Base-by-base conservation (phyloP, 1,140 invertebrate species). In the Himalopsyche phryganea region DNA sequence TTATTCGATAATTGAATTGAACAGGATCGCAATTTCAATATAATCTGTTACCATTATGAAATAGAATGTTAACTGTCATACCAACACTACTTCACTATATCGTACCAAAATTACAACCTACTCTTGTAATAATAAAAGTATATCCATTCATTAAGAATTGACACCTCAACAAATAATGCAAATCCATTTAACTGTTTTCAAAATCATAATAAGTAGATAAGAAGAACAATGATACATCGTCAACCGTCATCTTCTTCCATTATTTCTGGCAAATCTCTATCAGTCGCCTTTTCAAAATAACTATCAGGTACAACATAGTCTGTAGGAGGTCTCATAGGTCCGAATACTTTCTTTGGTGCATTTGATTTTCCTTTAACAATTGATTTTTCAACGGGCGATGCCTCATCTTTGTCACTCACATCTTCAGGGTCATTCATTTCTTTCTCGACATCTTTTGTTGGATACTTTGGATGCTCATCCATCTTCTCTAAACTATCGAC, bases 311-410 rank as follows among this genome's bases (percentile, higher is more conserved):
- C 63, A 1, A 75, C 71, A 60, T 78, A 78, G 50, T 74, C 66
- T n/a, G 71, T 69, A 0, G 76, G 76, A 2, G 76, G 76, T 47
- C 74, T 62, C 76, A 77, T 77, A 0, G 76, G 76, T 13, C 76
- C 76, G 47, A 71, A 75, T 5, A 72, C 52, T 60, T 68, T 69
- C 42, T 66, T 67, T 5, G 48, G 58, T 61, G 62, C 61, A 38
- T 13, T 46, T 19, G 6, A 60, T 60, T 28, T 50, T 32, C 19
- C 32, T 56, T 58, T 51, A 52, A 45, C 17, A 38, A 3, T 65
- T 53, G 38, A 40, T 49, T 28, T 46, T 28, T 50, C 53, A 14
- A n/a, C n/a, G n/a, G n/a, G n/a, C n/a, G n/a, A n/a, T n/a, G n/a
- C n/a, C n/a, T 47, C 14, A 41, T 36, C 42, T 6, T 15, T 23